These are phyloP conservation scores for Graptemys geographica DNA, from an alignment of 2,797 vertebrate species.

Conservation along the genomic window DNA sequence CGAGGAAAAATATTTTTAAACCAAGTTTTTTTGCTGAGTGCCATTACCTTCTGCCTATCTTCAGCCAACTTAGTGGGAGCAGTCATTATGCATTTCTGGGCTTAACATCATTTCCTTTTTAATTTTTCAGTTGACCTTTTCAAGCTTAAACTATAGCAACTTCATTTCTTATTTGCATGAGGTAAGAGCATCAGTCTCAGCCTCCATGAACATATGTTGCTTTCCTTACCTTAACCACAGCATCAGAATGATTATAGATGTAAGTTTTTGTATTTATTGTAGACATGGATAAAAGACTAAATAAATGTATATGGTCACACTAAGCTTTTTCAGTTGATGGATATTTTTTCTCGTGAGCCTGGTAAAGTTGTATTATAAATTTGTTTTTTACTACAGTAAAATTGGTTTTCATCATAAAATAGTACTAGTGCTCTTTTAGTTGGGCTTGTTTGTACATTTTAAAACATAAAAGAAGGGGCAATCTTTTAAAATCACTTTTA, in stretches of 20 bases:
- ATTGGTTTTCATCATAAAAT: neutral
- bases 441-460: conserved; percentile 62
- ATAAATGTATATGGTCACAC: neutral
- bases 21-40: neutral
- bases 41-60: conserved; percentile 46
- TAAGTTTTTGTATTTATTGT: conserved; percentile 6
- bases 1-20: neutral
- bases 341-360: neutral
- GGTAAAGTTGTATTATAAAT: neutral
- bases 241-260: neutral
- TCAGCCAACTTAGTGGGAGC: conserved; percentile 13
- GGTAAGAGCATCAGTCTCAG: neutral
- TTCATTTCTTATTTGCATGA: conserved; percentile 43
- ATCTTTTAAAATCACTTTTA: conserved; percentile 67
- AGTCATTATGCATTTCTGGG: neutral
- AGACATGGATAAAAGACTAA: neutral
- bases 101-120: neutral
- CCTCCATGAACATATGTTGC: neutral
- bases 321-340: neutral
- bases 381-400: neutral
- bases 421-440: neutral
- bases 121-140: neutral
- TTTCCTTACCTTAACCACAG: neutral
- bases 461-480: conserved; percentile 25
- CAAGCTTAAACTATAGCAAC: neutral